Evolutionary conservation across 2,888 invertebrate species (phyloP).

Genomic region (Idaea straminata): DNA sequence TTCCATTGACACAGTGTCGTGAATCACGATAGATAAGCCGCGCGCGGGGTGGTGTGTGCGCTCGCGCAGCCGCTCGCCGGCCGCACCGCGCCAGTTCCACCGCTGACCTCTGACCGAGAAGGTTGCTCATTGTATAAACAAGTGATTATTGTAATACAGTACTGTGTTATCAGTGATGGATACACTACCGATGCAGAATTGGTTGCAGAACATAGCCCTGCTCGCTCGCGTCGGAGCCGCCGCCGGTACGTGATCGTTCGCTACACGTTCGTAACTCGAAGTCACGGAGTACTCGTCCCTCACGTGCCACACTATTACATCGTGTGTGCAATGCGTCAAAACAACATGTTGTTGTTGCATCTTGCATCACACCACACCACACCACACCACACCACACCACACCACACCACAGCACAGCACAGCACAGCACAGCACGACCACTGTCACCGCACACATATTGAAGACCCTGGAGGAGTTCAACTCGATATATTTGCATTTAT

Average conservation of each 20-base stretch:
- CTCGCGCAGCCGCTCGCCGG: conserved; percentile 10
- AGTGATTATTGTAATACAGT: conserved; percentile 6
- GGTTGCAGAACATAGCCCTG: conserved; percentile 57
- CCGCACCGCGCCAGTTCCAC: conserved; percentile 43
- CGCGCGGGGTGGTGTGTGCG: conserved; percentile 23
- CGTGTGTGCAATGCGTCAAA: not conserved
- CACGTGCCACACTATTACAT: not conserved
- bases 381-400: too few species aligned
- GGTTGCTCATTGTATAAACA: conserved; percentile 35
- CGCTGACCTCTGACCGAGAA: conserved; percentile 65
- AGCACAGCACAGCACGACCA: too few species aligned
- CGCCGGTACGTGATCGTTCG: not conserved
- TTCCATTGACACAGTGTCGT: conserved; percentile 24
- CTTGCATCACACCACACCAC: too few species aligned
- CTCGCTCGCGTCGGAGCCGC: conserved; percentile 43
- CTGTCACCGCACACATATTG: too few species aligned
- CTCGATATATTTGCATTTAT: too few species aligned
- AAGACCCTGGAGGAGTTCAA: too few species aligned
- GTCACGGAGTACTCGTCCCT: not conserved
- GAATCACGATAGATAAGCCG: conserved; percentile 59
- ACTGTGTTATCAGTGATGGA: conserved; percentile 38
- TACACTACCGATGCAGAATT: conserved; percentile 41
- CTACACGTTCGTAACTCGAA: not conserved
- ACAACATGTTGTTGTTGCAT: too few species aligned
- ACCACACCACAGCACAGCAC: too few species aligned